Evolutionary conservation across 2,113 vertebrate genomes (phyloP).

Genomic region (Leptobrachium leishanense): DNA sequence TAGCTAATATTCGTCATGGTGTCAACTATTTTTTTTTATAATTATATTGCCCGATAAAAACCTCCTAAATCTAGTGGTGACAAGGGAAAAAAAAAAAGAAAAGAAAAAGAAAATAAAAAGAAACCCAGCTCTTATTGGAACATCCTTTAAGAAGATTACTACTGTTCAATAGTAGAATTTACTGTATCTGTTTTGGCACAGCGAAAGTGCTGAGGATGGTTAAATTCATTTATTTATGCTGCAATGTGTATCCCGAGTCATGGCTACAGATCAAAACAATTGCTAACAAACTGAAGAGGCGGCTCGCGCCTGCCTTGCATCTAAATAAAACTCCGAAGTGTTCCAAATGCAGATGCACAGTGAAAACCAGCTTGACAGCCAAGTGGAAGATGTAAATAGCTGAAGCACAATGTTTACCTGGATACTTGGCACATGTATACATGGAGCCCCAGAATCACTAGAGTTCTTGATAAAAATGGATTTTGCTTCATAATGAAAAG

Average conservation of each 20-base stretch:
- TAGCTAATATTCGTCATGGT: neutral
- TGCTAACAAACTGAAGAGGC: constrained; percentile 48
- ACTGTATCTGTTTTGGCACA: constrained; percentile 30
- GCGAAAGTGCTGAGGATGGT: constrained; percentile 46
- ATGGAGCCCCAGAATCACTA: constrained; percentile 15
- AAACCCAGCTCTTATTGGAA: constrained; percentile 30
- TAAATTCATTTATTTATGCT: constrained; percentile 48
- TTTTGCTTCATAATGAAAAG: neutral
- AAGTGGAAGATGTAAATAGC: constrained; percentile 46
- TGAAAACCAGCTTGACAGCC: constrained; percentile 27
- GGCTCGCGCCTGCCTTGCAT: constrained; percentile 28
- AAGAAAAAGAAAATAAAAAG: neutral
- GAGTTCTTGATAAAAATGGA: neutral
- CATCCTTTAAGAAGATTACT: constrained; percentile 26
- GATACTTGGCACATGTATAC: constrained; percentile 45
- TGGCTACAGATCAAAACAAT: constrained; percentile 51
- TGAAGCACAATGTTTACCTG: constrained; percentile 48
- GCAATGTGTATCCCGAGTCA: constrained; percentile 47
- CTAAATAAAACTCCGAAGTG: constrained; percentile 40
- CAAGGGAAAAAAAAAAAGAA: neutral
- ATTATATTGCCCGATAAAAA: neutral
- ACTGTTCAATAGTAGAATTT: constrained; percentile 32
- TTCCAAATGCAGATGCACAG: constrained; percentile 29
- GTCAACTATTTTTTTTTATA: neutral
- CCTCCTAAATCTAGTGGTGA: constrained; percentile 11